phyloP scores from a whole-genome alignment of 2,113 vertebrate species.

The Ramphastos sulfuratus region DNA sequence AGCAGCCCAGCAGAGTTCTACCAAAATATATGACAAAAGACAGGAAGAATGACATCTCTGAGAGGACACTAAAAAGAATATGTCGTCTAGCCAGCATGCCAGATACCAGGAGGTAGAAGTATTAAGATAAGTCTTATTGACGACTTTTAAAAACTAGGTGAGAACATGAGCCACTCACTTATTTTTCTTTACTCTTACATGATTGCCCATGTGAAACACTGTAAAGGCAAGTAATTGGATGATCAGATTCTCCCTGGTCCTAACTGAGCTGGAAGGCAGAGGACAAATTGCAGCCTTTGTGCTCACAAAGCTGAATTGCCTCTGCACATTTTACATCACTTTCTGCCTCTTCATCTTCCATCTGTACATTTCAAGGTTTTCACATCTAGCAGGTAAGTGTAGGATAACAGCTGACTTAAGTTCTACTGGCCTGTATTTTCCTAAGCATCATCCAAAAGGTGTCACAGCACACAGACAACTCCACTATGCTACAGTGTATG shows the following conservation, averaged over 20 bases:
- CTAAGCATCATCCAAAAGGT: background rate
- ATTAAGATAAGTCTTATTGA: background rate
- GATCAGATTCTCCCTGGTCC: background rate
- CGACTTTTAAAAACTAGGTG: background rate
- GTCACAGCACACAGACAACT: background rate
- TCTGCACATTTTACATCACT: background rate
- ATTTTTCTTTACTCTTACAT: background rate
- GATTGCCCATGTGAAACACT: background rate
- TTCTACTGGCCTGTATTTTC: background rate
- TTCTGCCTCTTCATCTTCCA: background rate
- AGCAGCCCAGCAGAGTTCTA: background rate
- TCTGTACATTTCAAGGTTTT: background rate
- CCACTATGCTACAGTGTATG: background rate
- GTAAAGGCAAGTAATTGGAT: background rate
- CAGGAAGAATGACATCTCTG: background rate
- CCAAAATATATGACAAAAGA: slow-evolving; percentile 14
- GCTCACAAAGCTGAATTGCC: background rate
- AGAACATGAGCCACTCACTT: background rate
- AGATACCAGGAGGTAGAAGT: background rate
- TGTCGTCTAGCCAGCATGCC: background rate
- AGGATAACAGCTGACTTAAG: background rate
- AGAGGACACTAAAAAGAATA: background rate
- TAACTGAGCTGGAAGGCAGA: background rate
- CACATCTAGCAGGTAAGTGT: background rate
- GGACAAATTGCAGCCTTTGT: background rate